phyloP scores from a whole-genome alignment of 2,113 vertebrate genomes.

The Orthonyx spaldingii region DNA sequence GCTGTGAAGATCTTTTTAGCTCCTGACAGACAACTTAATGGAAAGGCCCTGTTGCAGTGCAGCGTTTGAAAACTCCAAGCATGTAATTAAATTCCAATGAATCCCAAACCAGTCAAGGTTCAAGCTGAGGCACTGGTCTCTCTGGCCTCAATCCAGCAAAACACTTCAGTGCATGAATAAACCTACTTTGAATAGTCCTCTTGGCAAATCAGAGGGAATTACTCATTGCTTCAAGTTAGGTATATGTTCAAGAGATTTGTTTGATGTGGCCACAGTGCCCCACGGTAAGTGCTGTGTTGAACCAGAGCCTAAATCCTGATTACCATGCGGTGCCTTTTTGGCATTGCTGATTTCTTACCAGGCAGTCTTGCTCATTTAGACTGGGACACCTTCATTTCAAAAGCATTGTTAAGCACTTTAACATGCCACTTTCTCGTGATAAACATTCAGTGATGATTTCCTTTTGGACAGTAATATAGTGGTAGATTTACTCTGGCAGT shows the following conservation, averaged over 20 bases:
- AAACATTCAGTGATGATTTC: background rate
- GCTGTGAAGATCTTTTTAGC: background rate
- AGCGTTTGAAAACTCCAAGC: background rate
- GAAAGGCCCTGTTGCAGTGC: fast-evolving
- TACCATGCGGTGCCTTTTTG: background rate
- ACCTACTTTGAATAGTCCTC: background rate
- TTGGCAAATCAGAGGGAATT: background rate
- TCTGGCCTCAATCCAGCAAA: background rate
- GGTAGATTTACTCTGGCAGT: background rate
- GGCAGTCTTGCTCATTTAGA: background rate
- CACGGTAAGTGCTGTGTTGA: background rate
- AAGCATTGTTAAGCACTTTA: background rate
- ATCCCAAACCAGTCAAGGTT: background rate
- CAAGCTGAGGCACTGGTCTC: background rate
- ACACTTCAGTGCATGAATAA: background rate
- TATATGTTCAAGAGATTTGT: background rate
- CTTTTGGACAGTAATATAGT: background rate
- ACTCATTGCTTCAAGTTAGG: background rate
- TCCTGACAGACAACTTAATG: background rate
- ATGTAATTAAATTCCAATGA: background rate
- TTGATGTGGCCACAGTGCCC: background rate
- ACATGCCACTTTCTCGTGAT: background rate
- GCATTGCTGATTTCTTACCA: background rate
- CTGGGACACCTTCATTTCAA: background rate
- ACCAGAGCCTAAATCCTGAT: background rate